Evolutionary conservation across 2,888 invertebrate genomes (phyloP).

Genomic region (Trachelus stipa): DNA sequence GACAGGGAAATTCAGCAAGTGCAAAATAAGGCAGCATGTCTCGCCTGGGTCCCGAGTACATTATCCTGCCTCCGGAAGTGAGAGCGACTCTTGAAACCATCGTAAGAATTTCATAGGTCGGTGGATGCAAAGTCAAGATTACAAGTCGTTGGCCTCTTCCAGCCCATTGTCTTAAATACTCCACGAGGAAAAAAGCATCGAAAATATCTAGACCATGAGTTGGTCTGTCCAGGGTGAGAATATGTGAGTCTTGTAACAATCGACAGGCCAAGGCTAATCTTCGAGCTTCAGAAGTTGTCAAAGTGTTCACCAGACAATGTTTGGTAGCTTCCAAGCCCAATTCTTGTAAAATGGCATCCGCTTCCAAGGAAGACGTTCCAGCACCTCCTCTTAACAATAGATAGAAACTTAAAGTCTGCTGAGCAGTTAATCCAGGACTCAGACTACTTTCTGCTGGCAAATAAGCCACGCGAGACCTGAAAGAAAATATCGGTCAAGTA

Average conservation of each 20-base stretch:
- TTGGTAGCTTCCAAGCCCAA: conserved; percentile 90
- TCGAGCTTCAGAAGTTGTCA: conserved; percentile 89
- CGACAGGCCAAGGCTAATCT: conserved; percentile 92
- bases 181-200: conserved; percentile 94
- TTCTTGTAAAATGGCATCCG: conserved; percentile 89
- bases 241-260: conserved; percentile 85
- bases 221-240: conserved; percentile 89
- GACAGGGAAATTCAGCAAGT: conserved; percentile 90
- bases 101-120: conserved; percentile 94
- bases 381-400: conserved; percentile 78
- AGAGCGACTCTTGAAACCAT: conserved; percentile 90
- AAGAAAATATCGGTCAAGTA: conserved; percentile 8
- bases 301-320: conserved; percentile 84
- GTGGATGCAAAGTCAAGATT: conserved; percentile 91
- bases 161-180: conserved; percentile 94
- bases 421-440: conserved; percentile 90
- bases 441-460: conserved; percentile 81
- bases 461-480: conserved; percentile 78
- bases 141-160: conserved; percentile 79
- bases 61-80: conserved; percentile 89
- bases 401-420: conserved; percentile 88
- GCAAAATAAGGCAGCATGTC: conserved; percentile 94
- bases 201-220: conserved; percentile 93
- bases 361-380: conserved; percentile 73
- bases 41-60: conserved; percentile 89